These are phyloP conservation scores for Drosophila varians DNA, from an alignment of 1,140 invertebrate species.

Conservation along the genomic window DNA sequence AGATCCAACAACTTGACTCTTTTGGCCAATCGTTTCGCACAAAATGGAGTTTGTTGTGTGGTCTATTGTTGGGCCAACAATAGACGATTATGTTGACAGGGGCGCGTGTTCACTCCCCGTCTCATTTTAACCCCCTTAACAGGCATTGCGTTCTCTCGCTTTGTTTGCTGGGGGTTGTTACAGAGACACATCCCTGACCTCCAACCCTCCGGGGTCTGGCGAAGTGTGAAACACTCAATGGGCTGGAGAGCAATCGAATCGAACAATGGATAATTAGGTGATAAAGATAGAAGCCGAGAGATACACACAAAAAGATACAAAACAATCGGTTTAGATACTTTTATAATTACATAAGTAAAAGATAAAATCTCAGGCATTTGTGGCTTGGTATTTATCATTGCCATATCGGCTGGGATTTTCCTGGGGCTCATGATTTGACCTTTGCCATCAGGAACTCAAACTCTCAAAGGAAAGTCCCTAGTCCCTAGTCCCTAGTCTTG, in stretches of 20 bases:
- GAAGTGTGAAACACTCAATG: slow-evolving; percentile 49
- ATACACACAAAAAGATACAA: not conserved
- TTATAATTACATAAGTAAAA: not conserved
- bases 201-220: not conserved
- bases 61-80: slow-evolving; percentile 36
- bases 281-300: slow-evolving; percentile 28
- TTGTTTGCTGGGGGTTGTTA: slow-evolving; percentile 49
- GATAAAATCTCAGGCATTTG: slow-evolving; percentile 1
- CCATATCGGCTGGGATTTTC: slow-evolving; percentile 16
- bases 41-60: slow-evolving; percentile 59
- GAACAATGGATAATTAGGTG: slow-evolving; percentile 62
- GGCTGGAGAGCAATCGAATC: slow-evolving; percentile 11
- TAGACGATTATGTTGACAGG: slow-evolving; percentile 26
- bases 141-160: not conserved
- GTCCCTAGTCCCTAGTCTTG: too few relatives aligned
- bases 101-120: slow-evolving; percentile 30
- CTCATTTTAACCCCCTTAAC: not conserved
- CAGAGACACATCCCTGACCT: slow-evolving; percentile 20
- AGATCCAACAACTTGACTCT: slow-evolving; percentile 57
- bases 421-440: slow-evolving; percentile 52
- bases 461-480: slow-evolving; percentile 17
- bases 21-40: slow-evolving; percentile 62
- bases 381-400: slow-evolving; percentile 37
- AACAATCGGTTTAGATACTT: not conserved
- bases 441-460: slow-evolving; percentile 53